phyloP scores from a whole-genome alignment of 2,113 vertebrate species.

The Ptyas mucosa region DNA sequence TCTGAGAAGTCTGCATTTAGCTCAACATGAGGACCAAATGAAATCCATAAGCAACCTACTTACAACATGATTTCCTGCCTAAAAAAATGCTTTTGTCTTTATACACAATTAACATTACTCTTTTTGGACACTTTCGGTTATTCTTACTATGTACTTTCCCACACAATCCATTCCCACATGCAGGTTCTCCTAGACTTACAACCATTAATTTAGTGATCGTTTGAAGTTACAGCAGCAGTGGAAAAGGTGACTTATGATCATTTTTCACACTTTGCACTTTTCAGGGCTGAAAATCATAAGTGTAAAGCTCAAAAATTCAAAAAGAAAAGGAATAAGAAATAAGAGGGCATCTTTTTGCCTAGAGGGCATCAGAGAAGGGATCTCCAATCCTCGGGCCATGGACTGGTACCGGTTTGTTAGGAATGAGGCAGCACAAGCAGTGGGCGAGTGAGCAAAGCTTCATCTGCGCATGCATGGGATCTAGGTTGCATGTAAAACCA shows the following conservation, averaged over 20 bases:
- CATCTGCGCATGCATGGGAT: background rate
- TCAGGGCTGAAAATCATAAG: background rate
- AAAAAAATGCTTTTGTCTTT: conserved; percentile 33
- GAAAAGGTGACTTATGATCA: too few species aligned
- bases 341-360: background rate
- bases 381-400: too few species aligned
- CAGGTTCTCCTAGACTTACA: background rate
- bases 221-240: background rate
- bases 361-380: background rate
- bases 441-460: background rate
- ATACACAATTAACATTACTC: conserved; percentile 39
- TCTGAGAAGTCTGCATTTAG: background rate
- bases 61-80: conserved; percentile 4
- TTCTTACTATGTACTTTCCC: conserved; percentile 37
- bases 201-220: background rate
- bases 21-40: background rate
- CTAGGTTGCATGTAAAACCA: background rate
- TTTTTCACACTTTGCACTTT: background rate
- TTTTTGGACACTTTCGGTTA: conserved; percentile 33
- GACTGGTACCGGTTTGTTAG: background rate
- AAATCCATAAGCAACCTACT: background rate
- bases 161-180: conserved; percentile 42
- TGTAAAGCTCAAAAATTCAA: background rate
- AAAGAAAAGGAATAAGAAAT: background rate
- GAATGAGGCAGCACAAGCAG: background rate